Conservation (phyloP, 2,797 vertebrate genomes). For the Setipinna tenuifilis region DNA sequence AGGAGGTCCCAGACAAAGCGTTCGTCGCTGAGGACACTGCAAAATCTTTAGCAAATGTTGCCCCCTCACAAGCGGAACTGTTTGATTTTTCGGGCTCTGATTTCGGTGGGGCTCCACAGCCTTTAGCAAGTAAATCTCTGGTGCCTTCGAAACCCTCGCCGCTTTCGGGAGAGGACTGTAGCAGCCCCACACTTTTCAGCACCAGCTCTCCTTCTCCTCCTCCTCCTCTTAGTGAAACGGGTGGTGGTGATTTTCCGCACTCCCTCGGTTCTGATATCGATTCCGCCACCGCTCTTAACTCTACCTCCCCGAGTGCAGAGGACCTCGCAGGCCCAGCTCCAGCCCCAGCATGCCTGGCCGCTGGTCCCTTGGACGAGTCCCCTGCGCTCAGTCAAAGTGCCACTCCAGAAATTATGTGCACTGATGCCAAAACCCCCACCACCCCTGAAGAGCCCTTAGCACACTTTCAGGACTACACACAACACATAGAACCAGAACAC, state of each 20-base stretch:
- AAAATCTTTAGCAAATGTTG: constrained; percentile 61
- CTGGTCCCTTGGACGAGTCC: constrained; percentile 60
- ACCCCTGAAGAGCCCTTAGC: constrained; percentile 57
- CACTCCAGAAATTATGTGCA: constrained; percentile 68
- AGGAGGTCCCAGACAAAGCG: constrained; percentile 68
- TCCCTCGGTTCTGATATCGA: constrained; percentile 63
- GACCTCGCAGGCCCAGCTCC: constrained; percentile 55
- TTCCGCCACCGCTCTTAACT: constrained; percentile 66
- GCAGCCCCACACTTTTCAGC: constrained; percentile 57
- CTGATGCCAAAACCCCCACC: constrained; percentile 76
- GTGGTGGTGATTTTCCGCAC: constrained; percentile 58
- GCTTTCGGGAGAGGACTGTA: constrained; percentile 61
- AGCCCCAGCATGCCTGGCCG: background rate
- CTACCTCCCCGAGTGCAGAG: constrained; percentile 69
- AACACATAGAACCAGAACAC: constrained; percentile 33
- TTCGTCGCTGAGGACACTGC: constrained; percentile 64
- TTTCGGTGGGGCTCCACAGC: constrained; percentile 54
- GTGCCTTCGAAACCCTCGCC: constrained; percentile 76
- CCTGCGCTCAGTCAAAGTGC: constrained; percentile 60
- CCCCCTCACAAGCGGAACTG: constrained; percentile 67
- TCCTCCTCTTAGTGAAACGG: constrained; percentile 69
- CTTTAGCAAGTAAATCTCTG: constrained; percentile 70
- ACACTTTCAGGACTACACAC: constrained; percentile 56
- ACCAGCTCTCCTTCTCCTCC: constrained; percentile 44
- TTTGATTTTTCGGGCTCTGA: constrained; percentile 62